Percentiles rank a stretch among this genome's conserved stretches.
Conservation (phyloP, 2,888 invertebrate genomes). For the Linnaemya vulpina region DNA sequence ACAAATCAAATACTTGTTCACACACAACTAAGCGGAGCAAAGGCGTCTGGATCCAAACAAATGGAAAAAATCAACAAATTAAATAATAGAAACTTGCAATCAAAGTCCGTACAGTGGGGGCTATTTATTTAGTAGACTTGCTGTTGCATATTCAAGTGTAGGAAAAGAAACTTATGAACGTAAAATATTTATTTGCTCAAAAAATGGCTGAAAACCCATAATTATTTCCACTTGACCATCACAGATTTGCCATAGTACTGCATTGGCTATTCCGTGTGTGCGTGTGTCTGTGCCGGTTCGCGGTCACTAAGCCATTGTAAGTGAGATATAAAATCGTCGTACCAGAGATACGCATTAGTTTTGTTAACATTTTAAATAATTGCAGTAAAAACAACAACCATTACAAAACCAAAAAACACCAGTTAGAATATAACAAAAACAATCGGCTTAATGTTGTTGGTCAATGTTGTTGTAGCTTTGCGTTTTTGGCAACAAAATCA, state of each 20-base stretch:
- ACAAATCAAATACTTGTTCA: constrained; percentile 83
- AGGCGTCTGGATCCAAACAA: constrained; percentile 43
- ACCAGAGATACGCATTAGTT: constrained; percentile 66
- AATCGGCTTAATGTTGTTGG: constrained; percentile 15
- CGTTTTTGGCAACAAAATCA: not conserved
- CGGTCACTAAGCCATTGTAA: constrained; percentile 30
- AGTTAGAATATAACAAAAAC: constrained; percentile 32
- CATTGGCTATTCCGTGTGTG: no score
- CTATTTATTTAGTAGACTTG: constrained; percentile 40
- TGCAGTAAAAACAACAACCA: constrained; percentile 63
- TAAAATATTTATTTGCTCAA: constrained; percentile 3
- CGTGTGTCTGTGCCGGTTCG: not conserved
- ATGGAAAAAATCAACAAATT: constrained; percentile 35
- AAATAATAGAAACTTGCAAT: not conserved
- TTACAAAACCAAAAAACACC: constrained; percentile 46
- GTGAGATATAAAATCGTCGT: constrained; percentile 29
- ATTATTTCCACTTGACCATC: constrained; percentile 50
- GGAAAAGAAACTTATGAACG: constrained; percentile 26
- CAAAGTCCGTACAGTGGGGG: constrained; percentile 30
- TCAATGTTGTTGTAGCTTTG: not conserved
- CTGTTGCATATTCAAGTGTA: constrained; percentile 4
- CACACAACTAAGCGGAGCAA: constrained; percentile 77
- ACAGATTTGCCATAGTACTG: not conserved
- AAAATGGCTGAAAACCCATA: constrained; percentile 41
- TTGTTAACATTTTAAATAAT: constrained; percentile 68